phyloP scores from a whole-genome alignment of 2,113 vertebrate genomes.

The Vombatus ursinus region DNA sequence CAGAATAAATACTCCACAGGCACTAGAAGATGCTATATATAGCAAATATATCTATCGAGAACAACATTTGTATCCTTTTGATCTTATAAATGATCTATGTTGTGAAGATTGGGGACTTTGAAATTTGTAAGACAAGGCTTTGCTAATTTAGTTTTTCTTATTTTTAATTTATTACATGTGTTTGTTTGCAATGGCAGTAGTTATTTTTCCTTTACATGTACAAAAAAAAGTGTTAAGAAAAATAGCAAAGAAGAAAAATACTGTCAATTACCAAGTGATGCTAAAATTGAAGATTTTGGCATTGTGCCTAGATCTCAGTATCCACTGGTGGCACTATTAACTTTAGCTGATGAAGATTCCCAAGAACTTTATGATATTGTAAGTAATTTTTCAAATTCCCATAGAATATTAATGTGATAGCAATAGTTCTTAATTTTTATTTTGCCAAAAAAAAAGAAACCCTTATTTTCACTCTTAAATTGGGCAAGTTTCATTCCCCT shows the following conservation, averaged over 20 bases:
- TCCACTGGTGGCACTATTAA: constrained; percentile 92
- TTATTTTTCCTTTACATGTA: constrained; percentile 83
- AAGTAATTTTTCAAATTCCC: constrained; percentile 78
- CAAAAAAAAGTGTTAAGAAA: constrained; percentile 85
- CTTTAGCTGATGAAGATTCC: constrained; percentile 86
- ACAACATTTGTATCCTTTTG: constrained; percentile 93
- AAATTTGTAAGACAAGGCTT: not conserved
- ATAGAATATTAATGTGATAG: constrained; percentile 7
- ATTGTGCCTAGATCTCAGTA: constrained; percentile 90
- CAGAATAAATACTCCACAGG: constrained; percentile 85
- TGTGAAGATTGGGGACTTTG: not conserved
- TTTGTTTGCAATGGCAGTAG: constrained; percentile 20
- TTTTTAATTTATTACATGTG: constrained; percentile 40
- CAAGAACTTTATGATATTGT: constrained; percentile 92
- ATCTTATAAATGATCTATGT: not conserved
- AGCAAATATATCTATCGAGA: constrained; percentile 86
- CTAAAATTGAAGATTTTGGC: constrained; percentile 89
- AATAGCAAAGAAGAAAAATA: constrained; percentile 83
- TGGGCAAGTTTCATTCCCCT: constrained; percentile 13
- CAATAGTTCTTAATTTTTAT: constrained; percentile 32
- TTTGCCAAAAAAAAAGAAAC: constrained; percentile 44
- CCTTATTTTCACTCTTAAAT: constrained; percentile 51
- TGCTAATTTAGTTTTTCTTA: constrained; percentile 26
- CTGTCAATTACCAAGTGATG: constrained; percentile 87
- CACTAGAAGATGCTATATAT: constrained; percentile 89